Conservation (phyloP, 2,888 invertebrate species). For the Leptinotarsa rubiginosa region DNA sequence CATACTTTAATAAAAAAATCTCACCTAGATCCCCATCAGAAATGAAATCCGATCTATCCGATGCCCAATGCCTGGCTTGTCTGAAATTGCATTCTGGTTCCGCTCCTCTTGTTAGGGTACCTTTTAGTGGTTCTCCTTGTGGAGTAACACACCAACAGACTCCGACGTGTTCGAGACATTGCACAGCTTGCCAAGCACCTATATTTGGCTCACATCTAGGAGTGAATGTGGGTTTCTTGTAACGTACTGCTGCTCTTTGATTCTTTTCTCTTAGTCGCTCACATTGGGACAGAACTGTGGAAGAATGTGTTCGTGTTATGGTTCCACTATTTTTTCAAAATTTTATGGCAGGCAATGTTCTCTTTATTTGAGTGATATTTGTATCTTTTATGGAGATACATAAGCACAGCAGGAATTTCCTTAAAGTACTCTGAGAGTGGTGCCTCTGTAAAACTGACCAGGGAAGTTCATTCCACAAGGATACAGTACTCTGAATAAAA, state of each 20-base stretch:
- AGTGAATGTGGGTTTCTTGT: conserved; percentile 80
- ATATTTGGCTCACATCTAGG: conserved; percentile 79
- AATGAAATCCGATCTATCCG: conserved; percentile 56
- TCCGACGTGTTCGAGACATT: conserved; percentile 81
- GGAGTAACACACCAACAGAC: conserved; percentile 91
- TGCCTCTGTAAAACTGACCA: no score
- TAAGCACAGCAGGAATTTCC: no score
- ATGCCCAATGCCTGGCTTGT: conserved; percentile 75
- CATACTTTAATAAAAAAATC: conserved; percentile 1
- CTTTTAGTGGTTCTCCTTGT: conserved; percentile 84
- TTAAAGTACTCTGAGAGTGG: no score
- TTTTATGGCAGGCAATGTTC: no score
- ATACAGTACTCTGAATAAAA: no score
- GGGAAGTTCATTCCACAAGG: no score
- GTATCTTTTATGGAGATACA: no score
- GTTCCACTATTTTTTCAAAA: no score
- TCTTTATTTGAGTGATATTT: no score
- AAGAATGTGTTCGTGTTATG: not conserved
- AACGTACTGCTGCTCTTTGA: conserved; percentile 76
- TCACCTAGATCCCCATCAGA: conserved; percentile 71
- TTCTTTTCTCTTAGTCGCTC: conserved; percentile 85
- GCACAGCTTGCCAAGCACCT: conserved; percentile 85
- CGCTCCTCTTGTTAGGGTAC: conserved; percentile 81
- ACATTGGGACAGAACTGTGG: conserved; percentile 80
- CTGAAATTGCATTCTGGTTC: conserved; percentile 85